Conservation (phyloP, 2,113 vertebrate genomes). For the Carassius carassius region DNA sequence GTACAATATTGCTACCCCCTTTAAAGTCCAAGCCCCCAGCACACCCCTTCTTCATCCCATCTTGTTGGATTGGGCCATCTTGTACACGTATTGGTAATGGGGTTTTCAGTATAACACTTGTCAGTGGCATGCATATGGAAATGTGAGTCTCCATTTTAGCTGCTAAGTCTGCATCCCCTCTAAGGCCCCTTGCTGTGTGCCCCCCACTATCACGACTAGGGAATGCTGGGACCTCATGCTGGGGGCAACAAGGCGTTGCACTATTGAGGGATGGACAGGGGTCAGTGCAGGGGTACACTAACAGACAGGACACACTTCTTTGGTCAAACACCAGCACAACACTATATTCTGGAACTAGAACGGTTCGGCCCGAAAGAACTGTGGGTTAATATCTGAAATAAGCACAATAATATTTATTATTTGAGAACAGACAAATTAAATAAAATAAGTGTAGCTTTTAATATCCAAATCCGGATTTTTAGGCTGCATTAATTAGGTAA, state of each 20-base stretch:
- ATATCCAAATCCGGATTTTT: too few species aligned
- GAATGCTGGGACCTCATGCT: conserved; percentile 62
- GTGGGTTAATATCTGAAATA: background rate
- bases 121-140: conserved; percentile 52
- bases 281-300: conserved; percentile 60
- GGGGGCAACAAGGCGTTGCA: conserved; percentile 61
- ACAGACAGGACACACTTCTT: conserved; percentile 59
- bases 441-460: too few species aligned
- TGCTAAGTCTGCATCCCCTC: conserved; percentile 54
- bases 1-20: conserved; percentile 72
- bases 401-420: background rate
- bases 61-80: conserved; percentile 53
- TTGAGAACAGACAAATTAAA: background rate
- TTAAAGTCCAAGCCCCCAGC: conserved; percentile 32
- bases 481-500: too few species aligned
- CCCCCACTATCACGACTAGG: conserved; percentile 56
- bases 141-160: conserved; percentile 58
- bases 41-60: conserved; percentile 8
- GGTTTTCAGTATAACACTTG: conserved; percentile 52
- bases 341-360: conserved; percentile 23
- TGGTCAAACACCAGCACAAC: conserved; percentile 43
- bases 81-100: conserved; percentile 59
- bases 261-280: conserved; percentile 55
- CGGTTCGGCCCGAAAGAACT: background rate
- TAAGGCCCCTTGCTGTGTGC: conserved; percentile 60